Percentiles rank a stretch among this genome's conserved stretches.
Evolutionary conservation across 2,797 vertebrate genomes (phyloP).

Genomic region (Carcharodon carcharias): DNA sequence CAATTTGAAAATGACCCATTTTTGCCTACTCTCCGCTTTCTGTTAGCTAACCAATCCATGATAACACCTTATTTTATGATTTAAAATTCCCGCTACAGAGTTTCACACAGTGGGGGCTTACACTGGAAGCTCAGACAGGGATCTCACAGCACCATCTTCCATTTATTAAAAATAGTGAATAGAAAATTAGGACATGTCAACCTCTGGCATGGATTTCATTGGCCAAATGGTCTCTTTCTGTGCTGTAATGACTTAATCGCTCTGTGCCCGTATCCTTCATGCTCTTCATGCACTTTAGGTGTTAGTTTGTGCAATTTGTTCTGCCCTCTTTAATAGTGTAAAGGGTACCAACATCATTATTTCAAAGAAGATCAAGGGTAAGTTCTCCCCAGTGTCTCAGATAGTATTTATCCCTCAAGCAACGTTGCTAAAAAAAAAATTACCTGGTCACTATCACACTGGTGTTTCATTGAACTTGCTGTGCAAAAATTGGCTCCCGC

Average conservation of each 20-base stretch:
- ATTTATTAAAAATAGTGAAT: not conserved
- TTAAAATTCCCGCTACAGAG: not conserved
- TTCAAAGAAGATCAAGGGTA: not conserved
- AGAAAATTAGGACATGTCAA: not conserved
- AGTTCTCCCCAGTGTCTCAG: not conserved
- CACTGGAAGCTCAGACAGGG: no score
- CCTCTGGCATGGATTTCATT: no score
- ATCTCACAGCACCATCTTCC: not conserved
- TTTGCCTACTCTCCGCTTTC: no score
- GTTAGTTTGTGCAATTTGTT: not conserved
- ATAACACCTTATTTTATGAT: not conserved
- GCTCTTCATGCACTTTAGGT: no score
- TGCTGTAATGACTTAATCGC: no score
- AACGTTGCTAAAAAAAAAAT: not conserved
- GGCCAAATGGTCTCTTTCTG: no score
- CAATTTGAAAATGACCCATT: no score
- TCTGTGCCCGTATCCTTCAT: no score
- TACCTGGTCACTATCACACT: not conserved
- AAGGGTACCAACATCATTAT: not conserved
- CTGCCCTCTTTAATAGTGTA: no score
- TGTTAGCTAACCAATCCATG: no score
- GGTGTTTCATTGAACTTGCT: not conserved
- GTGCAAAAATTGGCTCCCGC: not conserved
- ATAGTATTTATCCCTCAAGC: not conserved
- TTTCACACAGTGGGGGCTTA: not conserved